Base-by-base conservation (phyloP, 2,797 vertebrate genomes). In the Urophycis tenuis region DNA sequence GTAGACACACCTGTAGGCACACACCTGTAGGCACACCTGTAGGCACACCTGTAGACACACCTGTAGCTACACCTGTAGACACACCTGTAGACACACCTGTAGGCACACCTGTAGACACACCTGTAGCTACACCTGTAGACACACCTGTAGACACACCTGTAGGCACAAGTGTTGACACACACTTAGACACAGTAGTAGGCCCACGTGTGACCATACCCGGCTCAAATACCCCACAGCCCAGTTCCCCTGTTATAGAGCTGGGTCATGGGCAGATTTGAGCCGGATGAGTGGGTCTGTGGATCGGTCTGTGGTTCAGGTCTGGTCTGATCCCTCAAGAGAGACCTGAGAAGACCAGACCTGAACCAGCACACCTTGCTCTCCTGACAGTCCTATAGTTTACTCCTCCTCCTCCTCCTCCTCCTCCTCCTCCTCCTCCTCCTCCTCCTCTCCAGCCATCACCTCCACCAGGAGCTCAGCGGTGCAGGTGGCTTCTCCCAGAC, bases 401-500 rank as follows among this genome's bases (percentile, higher is more conserved):
- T 70, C 67, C 67, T 70, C 67, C 67, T 70, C 67, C 73, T 91
- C 87, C 77, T 86, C 84, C 74, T 91, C 85, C 2, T 87, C 88
- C n/a, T 88, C 88, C 72, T 91, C 87, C 77, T n/a, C n/a, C n/a
- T n/a, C n/a, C n/a, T n/a, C n/a, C n/a, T n/a, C n/a, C n/a, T n/a
- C n/a, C n/a, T 91, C 94, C 17, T 93, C 94, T 81, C 91, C 93
- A 25, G 89, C 96, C 96, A 98, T 97, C 86, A 96, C 96, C 90
- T 99, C 96, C 89, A 99, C 97, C 22, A 98, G 94, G 81, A 99
- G 96, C 85, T 98, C 97, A 0, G 97, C 97, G 0, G 94, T 96
- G 90, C 97, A 99, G 4, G 94, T 96, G 32, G 94, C 96, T 88
- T 98, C 97, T n/a, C 97, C 97, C 12, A 97, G 92, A 82, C 93